Evolutionary conservation across 2,113 vertebrate species (phyloP), one percentile per base, ranked within the genome.

Genomic region (Plecturocebus donacophilus): DNA sequence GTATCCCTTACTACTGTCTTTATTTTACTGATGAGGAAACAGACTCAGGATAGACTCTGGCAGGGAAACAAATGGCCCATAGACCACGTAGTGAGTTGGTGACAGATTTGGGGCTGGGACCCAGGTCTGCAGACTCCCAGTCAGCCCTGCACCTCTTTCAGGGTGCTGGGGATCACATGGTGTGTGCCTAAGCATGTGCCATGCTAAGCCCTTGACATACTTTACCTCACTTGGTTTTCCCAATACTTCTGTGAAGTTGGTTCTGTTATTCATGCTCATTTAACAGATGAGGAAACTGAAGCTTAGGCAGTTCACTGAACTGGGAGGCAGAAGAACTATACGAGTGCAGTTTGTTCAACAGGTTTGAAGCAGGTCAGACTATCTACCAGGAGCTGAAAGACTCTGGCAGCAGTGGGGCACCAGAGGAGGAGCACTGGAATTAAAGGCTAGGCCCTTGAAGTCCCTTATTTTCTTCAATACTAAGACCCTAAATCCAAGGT

Each of bases 211-310:
- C 56, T n/a, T 84, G 49, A 32, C 68, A 30, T 42, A 38, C 12
- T 16, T 77, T 42, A 32, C 73, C 85, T 90, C 30, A 47, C 56
- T 73, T 64, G 77, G 68, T 64, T 91, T 90, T 84, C 70, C 68
- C 54, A 93, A 38, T 45, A 80, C 32, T 32, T 17, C 47, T 58
- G 5, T 83, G 49, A 91, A 45, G 11, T 73, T 1, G 10, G 35
- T 64, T 82, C 61, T 84, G 12, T 92, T 87, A 52, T 58, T 96
- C 64, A 82, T 38, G 90, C 40, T 66, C 73, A 86, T 95, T 94
- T 87, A 84, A 81, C 66, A 49, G 95, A 66, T 27, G n/a, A 96
- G 32, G 35, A 92, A 94, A 88, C 40, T 32, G 94, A 97, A 54
- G 54, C 71, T 77, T 80, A 73, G 76, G 23, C 47, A 47, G 73